Evolutionary conservation across 1,140 invertebrate species (phyloP).

Genomic region (Harlomillsia oculata): DNA sequence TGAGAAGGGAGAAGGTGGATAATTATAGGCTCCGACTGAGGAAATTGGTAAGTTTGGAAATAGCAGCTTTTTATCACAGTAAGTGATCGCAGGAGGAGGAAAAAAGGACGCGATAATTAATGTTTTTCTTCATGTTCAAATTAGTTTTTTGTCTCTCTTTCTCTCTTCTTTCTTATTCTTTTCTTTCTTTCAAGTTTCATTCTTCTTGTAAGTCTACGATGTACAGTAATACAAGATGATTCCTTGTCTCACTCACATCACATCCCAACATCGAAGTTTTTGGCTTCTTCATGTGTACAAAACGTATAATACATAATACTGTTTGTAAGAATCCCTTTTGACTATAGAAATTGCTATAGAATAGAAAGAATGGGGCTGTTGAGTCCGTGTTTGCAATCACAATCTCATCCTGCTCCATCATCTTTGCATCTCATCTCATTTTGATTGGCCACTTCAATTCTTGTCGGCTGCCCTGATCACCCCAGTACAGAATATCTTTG

Average conservation of each 20-base stretch:
- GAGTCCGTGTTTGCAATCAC: no score
- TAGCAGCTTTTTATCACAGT: constrained; percentile 21
- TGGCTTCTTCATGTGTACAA: no score
- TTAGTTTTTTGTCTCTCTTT: constrained; percentile 13
- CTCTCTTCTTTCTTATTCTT: background rate
- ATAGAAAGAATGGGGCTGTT: no score
- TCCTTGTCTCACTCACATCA: no score
- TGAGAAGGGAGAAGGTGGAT: constrained; percentile 1
- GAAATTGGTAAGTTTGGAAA: constrained; percentile 11
- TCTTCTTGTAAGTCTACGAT: no score
- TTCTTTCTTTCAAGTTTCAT: no score
- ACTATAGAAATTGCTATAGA: no score
- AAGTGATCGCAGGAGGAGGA: constrained; percentile 15
- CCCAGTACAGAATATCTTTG: constrained; percentile 25
- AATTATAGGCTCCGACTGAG: constrained; percentile 8
- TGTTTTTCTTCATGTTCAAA: constrained; percentile 28
- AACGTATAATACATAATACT: no score
- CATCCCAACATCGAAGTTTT: no score
- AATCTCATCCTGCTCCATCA: no score
- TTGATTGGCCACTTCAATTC: background rate
- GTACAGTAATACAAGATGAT: no score
- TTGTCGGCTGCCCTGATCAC: constrained; percentile 13
- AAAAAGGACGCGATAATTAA: constrained; percentile 23
- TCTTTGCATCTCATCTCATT: constrained; percentile 12
- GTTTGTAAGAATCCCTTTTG: no score